Evolutionary conservation across 2,113 vertebrate genomes (phyloP).

Genomic region (Drymodes brunneopygia): DNA sequence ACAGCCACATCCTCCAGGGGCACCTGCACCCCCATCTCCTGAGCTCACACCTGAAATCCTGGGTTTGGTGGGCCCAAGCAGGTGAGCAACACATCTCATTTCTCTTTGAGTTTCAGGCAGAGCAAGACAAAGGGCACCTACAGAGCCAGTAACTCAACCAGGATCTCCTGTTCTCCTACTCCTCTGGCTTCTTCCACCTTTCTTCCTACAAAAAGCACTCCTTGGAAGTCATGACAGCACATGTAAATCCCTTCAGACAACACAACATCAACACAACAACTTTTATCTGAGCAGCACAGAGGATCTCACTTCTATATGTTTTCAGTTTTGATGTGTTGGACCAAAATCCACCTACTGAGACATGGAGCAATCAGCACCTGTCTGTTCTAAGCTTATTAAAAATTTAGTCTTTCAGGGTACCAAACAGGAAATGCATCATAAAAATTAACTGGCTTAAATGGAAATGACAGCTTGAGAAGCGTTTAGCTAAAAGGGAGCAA

Average conservation of each 20-base stretch:
- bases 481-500: not conserved
- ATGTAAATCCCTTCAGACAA: not conserved
- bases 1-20: accelerated
- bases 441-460: not conserved
- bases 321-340: not conserved
- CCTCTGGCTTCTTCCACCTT: not conserved
- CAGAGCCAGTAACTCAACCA: not conserved
- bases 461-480: not conserved
- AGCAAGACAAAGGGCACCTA: not conserved
- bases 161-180: not conserved
- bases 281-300: conserved; percentile 25
- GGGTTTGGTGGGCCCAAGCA: not conserved
- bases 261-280: no score
- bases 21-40: no score
- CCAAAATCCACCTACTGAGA: not conserved
- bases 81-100: not conserved
- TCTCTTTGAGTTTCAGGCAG: not conserved
- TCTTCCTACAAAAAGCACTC: not conserved
- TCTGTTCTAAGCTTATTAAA: not conserved
- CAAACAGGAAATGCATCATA: not conserved
- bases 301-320: not conserved
- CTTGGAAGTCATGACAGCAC: not conserved
- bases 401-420: not conserved
- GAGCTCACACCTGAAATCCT: no score
- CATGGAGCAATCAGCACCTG: not conserved